Evolutionary conservation across 2,797 vertebrate genomes (phyloP), one percentile per base, ranked within the genome.

Genomic region (Tragopan temminckii): DNA sequence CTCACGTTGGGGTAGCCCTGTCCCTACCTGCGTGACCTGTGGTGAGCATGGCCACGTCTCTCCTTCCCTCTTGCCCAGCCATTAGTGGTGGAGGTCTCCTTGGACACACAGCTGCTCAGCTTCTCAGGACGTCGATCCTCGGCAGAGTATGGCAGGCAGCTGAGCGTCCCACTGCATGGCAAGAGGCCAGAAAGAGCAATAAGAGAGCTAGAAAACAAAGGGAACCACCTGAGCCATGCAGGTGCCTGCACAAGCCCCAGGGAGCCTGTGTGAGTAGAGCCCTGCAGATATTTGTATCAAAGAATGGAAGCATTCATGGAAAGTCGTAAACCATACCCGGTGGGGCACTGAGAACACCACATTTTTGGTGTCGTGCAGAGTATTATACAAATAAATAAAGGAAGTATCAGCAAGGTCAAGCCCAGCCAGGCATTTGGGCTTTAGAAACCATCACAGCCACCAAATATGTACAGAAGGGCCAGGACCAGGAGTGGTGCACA

Each of bases 21-120:
- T 19, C 77, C 98, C 97, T 93, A 99, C 99, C 98, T 99, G 96
- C 80, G 97, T 67, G 97, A 95, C 94, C 97, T 97, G 88, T 77
- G 95, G 42, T 76, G 98, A 36, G 95, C 94, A 77, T 78, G 97
- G 59, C 85, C 98, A 48, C 96, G 98, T 70, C 94, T 98, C 85
- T 97, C 93, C 97, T 97, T 98, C 63, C 93, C 97, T 94, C 97
- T 98, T 33, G 88, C 95, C 90, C 97, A 98, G 91, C 98, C 98
- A 4, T 98, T 98, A 68, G 96, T 94, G 59, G 95, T 95, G 43
- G 93, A 85, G 5, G 89, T 29, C 89, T 98, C 97, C 43, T 93
- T 91, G 66, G 90, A 89, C 7, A 72, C 35, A 1, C 66, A 86
- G 55, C 81, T 80, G 45, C 88, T 94, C 91, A 45, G 61, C 75